A percentile compares a stretch with the other conserved stretches of the same genome.
Conservation (phyloP, 2,888 invertebrate genomes). For the Rugalucina vietnamica region DNA sequence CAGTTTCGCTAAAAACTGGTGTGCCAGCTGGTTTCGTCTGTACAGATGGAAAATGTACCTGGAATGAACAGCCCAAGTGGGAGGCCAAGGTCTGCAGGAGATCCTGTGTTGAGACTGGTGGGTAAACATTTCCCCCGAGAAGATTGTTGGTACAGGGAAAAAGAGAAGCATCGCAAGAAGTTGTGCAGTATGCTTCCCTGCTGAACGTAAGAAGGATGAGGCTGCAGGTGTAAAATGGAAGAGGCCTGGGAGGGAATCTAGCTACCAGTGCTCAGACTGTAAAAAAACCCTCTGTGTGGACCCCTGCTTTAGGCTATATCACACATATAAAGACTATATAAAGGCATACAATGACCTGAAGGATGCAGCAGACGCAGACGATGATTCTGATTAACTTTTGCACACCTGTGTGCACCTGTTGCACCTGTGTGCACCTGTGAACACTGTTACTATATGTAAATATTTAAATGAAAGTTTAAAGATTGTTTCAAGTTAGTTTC, state of each 20-base stretch:
- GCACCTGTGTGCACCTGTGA: background rate
- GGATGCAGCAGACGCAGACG: background rate
- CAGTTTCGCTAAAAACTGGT: conserved; percentile 26
- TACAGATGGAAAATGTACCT: background rate
- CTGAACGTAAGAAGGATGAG: conserved; percentile 1
- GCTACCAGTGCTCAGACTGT: background rate
- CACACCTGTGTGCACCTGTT: background rate
- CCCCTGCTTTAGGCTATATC: background rate
- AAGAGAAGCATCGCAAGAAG: background rate
- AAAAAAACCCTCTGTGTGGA: background rate
- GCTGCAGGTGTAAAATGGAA: background rate
- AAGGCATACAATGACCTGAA: background rate
- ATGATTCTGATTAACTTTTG: background rate
- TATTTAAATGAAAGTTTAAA: background rate
- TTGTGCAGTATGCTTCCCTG: background rate
- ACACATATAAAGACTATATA: background rate
- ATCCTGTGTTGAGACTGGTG: background rate
- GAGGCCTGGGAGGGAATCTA: background rate
- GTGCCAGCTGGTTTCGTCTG: background rate
- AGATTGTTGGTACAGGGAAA: background rate
- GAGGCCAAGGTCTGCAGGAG: background rate
- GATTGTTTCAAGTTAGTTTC: background rate
- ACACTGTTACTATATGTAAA: background rate
- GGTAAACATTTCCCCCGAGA: background rate
- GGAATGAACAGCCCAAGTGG: background rate